Base-by-base conservation (phyloP, 2,113 vertebrate species). In the Rhynchomys soricoides region DNA sequence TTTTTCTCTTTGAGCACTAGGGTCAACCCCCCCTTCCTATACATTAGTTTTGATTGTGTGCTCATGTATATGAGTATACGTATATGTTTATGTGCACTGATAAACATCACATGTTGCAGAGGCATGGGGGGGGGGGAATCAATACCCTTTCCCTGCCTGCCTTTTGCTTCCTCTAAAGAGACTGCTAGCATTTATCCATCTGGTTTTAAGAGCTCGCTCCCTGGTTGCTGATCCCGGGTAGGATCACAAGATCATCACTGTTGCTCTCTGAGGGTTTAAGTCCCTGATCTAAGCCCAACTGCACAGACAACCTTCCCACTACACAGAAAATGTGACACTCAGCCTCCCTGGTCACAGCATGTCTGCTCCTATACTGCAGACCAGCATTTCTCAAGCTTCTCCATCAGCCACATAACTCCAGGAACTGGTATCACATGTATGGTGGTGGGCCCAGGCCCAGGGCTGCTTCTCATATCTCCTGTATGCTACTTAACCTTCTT, bases 311-410 rank as follows among this genome's bases (percentile, higher is more conserved):
- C 40, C 59, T 0, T 66, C 21, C 21, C 9, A 34, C 4, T 5
- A 22, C 13, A 22, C 43, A 86, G 78, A 1, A 4, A 50, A 66
- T 10, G 2, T 73, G 48, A 29, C 26, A 12, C 21, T 82, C 85
- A 0, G 0, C 22, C 70, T 71, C 68, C 26, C 1, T 3, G 48
- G 48, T 50, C 78, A 1, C 59, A n/a, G 70, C 1, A 37, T 55
- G 31, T 7, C 90, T 74, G 29, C 50, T n/a, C 70, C 24, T 4
- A 29, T 64, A 0, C 0, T 1, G 26, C 79, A 86, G 13, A 43
- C 59, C n/a, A 3, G 73, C 3, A 70, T 59, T 74, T 79, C 81
- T 17, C 0, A 1, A 86, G 77, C 17, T 31, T 81, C 85, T 40
- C n/a, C 0, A 0, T 95, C 70, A 87, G 95, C 96, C 86, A 31